These are phyloP conservation scores for Micronycteris hirsuta DNA, from an alignment of 2,113 vertebrate species.

Conservation along the genomic window DNA sequence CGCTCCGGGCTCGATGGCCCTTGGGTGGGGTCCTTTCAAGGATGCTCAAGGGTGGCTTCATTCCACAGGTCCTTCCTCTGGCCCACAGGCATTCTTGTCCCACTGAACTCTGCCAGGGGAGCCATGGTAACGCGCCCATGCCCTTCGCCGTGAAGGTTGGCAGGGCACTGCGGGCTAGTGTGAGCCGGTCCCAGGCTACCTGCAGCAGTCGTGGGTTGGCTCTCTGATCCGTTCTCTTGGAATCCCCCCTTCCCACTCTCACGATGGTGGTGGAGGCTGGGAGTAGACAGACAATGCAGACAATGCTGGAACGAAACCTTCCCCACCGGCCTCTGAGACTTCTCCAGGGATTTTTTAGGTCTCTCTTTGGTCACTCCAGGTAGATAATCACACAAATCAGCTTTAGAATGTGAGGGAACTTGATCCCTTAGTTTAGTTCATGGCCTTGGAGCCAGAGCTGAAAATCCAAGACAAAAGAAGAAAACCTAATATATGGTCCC, in stretches of 20 bases:
- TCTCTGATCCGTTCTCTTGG: not conserved
- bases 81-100: not conserved
- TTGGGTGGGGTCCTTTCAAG: not conserved
- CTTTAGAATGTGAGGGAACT: not conserved
- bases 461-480: not conserved
- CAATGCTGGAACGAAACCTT: not conserved
- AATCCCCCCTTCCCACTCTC: not conserved
- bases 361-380: not conserved
- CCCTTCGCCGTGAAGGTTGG: not conserved
- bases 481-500: not conserved
- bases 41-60: not conserved
- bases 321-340: not conserved
- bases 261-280: too few species aligned
- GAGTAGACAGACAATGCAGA: not conserved
- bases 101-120: not conserved
- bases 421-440: not conserved
- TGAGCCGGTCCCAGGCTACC: not conserved
- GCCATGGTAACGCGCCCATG: too few species aligned
- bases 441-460: not conserved
- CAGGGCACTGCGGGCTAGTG: too few species aligned
- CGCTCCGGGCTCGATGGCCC: fast-evolving
- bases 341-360: not conserved
- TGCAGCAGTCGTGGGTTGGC: not conserved
- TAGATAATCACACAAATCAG: not conserved
- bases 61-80: too few species aligned